Conservation (phyloP, 1,140 invertebrate genomes). For the Lasaia peninsularis region DNA sequence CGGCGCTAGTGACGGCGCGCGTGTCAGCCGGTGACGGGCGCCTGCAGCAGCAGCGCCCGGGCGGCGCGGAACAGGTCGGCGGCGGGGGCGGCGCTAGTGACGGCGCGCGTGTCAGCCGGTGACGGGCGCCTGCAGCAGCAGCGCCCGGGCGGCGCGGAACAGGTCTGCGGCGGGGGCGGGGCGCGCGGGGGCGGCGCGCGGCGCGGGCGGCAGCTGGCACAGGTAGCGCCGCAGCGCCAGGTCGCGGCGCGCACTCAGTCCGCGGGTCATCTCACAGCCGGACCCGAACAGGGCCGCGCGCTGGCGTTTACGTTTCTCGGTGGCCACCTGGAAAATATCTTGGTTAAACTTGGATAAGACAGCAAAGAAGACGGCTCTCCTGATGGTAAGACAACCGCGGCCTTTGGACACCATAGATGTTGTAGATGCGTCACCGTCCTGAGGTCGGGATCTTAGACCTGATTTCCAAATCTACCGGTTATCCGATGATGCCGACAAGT, state of each 20-base stretch:
- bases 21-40: slow-evolving; percentile 53
- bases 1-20: slow-evolving; percentile 68
- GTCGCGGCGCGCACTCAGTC: slow-evolving; percentile 82
- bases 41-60: slow-evolving; percentile 54
- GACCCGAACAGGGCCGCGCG: slow-evolving; percentile 67
- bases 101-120: slow-evolving; percentile 47
- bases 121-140: slow-evolving; percentile 56
- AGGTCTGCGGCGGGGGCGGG: slow-evolving; percentile 47
- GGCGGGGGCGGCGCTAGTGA: slow-evolving; percentile 76
- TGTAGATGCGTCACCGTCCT: no score
- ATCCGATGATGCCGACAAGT: no score
- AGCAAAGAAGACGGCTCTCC: no score
- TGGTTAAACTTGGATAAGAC: neutral
- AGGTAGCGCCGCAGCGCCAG: slow-evolving; percentile 80
- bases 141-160: slow-evolving; percentile 53
- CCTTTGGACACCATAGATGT: no score
- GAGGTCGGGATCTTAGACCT: no score
- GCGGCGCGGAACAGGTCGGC: slow-evolving; percentile 78
- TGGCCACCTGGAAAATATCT: slow-evolving; percentile 53
- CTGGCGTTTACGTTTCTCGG: slow-evolving; percentile 68
- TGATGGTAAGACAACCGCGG: no score
- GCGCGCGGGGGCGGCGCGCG: slow-evolving; percentile 64
- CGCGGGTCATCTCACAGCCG: slow-evolving; percentile 76
- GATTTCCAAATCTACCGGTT: no score
- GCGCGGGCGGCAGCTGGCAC: slow-evolving; percentile 80